A percentile compares a stretch with the other conserved stretches of the same genome.
Evolutionary conservation across 2,797 vertebrate species (phyloP).

Genomic region (Helostoma temminkii): DNA sequence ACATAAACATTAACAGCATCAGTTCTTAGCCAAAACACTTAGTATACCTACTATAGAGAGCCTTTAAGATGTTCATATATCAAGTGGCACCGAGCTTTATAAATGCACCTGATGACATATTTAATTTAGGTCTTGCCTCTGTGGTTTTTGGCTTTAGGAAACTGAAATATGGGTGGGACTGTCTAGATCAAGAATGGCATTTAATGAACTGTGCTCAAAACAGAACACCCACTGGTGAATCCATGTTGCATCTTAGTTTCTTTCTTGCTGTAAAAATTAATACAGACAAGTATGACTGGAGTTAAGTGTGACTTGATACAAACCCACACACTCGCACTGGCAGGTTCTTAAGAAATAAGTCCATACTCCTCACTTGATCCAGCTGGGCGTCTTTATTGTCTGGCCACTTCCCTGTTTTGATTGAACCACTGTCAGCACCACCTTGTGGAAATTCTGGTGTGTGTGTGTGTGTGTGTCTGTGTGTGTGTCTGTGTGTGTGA

Average conservation of each 20-base stretch:
- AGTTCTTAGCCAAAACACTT: neutral
- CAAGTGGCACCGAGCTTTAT: constrained; percentile 13
- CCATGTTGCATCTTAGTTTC: constrained; percentile 38
- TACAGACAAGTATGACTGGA: constrained; percentile 7
- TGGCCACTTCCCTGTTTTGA: constrained; percentile 65
- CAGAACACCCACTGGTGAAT: constrained; percentile 8
- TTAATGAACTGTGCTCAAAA: constrained; percentile 33
- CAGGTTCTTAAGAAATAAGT: constrained; percentile 42
- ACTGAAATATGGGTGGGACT: constrained; percentile 46
- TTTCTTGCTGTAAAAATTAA: constrained; percentile 22
- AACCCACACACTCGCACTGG: constrained; percentile 42
- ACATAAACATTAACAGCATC: neutral
- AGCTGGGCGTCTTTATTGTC: constrained; percentile 69
- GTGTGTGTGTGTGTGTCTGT: constrained; percentile 7
- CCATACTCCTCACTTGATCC: constrained; percentile 38
- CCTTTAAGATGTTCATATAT: neutral
- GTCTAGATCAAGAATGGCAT: constrained; percentile 33
- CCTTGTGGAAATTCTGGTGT: constrained; percentile 47
- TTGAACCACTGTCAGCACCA: constrained; percentile 62
- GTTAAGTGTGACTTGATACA: constrained; percentile 38
- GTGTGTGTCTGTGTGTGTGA: constrained; percentile 14
- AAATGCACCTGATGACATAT: constrained; percentile 50
- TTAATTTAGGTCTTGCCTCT: constrained; percentile 13
- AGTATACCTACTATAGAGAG: neutral
- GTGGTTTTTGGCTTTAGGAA: constrained; percentile 47